Evolutionary conservation across 2,797 vertebrate species (phyloP).

Genomic region (Sardinella longiceps): DNA sequence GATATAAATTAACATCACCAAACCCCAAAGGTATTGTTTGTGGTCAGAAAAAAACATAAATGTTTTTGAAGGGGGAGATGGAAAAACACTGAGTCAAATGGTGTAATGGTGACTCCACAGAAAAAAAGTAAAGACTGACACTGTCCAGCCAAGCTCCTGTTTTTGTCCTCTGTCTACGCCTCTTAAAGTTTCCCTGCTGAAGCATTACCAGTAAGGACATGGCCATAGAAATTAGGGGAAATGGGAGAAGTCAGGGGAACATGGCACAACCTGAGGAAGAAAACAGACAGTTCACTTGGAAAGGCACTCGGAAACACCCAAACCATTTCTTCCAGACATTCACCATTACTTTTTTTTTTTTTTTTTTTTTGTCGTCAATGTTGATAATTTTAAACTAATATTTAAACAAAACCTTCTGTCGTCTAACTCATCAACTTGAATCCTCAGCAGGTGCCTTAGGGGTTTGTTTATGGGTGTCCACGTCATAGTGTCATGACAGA

Average conservation of each 20-base stretch:
- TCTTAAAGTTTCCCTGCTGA: not conserved
- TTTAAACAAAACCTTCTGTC: not conserved
- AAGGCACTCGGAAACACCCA: not conserved
- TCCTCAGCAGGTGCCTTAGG: not conserved
- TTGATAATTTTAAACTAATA: not conserved
- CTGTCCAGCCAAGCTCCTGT: not conserved
- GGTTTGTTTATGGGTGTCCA: not conserved
- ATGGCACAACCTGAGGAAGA: not conserved
- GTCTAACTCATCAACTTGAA: not conserved
- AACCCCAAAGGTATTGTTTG: not conserved
- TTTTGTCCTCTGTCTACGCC: not conserved
- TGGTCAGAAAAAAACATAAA: not conserved
- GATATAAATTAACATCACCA: not conserved
- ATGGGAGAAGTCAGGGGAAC: not conserved
- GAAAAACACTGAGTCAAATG: not conserved
- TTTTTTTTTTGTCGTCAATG: not conserved
- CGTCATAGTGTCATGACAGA: not conserved
- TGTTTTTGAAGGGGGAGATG: not conserved
- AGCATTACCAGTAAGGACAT: slow-evolving; percentile 7
- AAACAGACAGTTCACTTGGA: slow-evolving; percentile 1
- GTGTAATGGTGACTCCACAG: not conserved
- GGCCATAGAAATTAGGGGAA: not conserved
- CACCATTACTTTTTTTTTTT: not conserved
- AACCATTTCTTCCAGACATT: not conserved
- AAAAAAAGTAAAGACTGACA: not conserved